Evolutionary conservation across 2,797 vertebrate genomes (phyloP).

Genomic region (Paratrypauchen microcephalus): DNA sequence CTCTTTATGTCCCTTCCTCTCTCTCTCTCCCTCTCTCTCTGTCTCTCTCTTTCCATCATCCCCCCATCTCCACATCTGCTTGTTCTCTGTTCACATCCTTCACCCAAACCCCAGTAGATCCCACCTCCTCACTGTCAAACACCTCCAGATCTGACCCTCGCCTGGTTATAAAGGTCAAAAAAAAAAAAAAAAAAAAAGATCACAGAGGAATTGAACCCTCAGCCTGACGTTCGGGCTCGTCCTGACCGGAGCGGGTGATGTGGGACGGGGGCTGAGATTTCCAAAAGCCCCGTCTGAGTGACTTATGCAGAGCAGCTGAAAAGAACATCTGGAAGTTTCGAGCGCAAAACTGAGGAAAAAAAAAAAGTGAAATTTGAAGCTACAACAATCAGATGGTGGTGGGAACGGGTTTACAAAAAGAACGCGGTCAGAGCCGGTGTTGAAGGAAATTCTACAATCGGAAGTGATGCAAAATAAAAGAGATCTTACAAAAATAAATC

Average conservation of each 20-base stretch:
- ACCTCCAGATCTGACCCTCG: background rate
- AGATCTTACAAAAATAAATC: too few species aligned
- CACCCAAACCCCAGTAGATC: constrained; percentile 21
- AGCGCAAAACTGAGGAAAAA: constrained; percentile 18
- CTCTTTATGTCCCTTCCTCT: constrained; percentile 54
- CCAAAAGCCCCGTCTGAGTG: constrained; percentile 21
- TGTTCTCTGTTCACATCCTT: constrained; percentile 40
- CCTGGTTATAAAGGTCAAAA: background rate
- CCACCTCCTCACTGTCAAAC: constrained; percentile 21
- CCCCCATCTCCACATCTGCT: constrained; percentile 60
- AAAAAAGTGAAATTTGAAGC: background rate
- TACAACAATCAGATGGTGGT: constrained; percentile 10
- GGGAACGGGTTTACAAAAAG: background rate
- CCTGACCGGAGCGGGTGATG: background rate
- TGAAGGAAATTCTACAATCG: background rate
- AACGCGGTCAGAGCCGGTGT: background rate
- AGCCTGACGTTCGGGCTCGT: constrained; percentile 25
- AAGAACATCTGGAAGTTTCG: constrained; percentile 59
- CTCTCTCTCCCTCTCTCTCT: constrained; percentile 13
- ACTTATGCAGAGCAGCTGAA: constrained; percentile 36
- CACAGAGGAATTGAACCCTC: constrained; percentile 30
- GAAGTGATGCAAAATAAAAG: background rate
- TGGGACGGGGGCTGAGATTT: constrained; percentile 38
- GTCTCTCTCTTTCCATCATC: background rate
- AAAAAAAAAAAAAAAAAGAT: too few species aligned